Base-by-base conservation (phyloP, 2,113 vertebrate genomes). In the Dasyprocta punctata region DNA sequence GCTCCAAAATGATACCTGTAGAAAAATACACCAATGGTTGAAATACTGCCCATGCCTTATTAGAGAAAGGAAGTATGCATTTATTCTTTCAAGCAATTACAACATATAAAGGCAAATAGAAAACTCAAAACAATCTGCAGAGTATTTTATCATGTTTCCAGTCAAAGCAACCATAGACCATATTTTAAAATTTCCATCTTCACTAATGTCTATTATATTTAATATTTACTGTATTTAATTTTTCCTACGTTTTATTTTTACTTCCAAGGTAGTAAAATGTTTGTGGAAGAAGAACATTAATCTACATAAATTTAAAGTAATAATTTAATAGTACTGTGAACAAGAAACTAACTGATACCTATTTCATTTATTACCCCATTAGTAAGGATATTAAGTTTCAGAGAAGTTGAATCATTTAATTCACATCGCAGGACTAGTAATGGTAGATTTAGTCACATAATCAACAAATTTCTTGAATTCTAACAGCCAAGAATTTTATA, bases 321-420 rank as follows among this genome's bases (percentile, higher is more conserved):
- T 28, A 49, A 61, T 63, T 61, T 86, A 86, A 87, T 61, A 73
- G 16, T 28, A 58, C 8, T 90, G 26, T 26, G 63, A 82, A 93
- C 58, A 44, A 92, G 33, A 12, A 54, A 60, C 54, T 84, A 71
- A 44, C 41, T 41, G n/a, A 63, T 80, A 60, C 2, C 17, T 24
- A 78, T 38, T 49, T 96, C 86, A 47, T 90, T 84, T 78, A 88
- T 91, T 65, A 88, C 6, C 60, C n/a, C 38, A 44, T 86, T 78
- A 41, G 93, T 82, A 80, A 56, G 65, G 9, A 22, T 4, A 33
- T 54, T 71, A 71, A 52, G 7, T 54, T 90, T 93, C 41, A 78
- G 22, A 92, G 22, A 63, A 71, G 6, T 61, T 71, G 69, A 61
- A 83, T 78, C 69, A 92, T 83, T 71, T 69, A 71, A 41, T 86